Percentiles rank a stretch among this genome's conserved stretches.
Conservation (phyloP, 2,888 invertebrate genomes). For the Synanthedon myopaeformis region DNA sequence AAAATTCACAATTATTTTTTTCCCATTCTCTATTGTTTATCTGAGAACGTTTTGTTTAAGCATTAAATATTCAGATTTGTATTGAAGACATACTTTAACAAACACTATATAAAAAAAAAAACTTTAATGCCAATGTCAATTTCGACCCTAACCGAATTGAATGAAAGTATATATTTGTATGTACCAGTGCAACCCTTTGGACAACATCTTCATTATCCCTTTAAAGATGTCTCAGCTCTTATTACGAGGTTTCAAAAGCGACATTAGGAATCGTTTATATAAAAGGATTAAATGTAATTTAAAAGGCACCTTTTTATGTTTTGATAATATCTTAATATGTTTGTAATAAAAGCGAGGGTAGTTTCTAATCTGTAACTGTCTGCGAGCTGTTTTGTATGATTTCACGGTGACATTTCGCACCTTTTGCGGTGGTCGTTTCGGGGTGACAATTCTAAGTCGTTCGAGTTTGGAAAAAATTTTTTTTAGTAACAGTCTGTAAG, state of each 20-base stretch:
- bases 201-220: constrained; percentile 2
- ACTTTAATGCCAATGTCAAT: no score
- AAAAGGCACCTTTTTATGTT: constrained; percentile 39
- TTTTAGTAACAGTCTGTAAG: no score
- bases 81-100: no score
- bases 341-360: constrained; percentile 55
- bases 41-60: no score
- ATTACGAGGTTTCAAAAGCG: background rate
- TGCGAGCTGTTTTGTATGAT: constrained; percentile 33
- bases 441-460: background rate
- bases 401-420: constrained; percentile 48
- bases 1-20: constrained; percentile 34
- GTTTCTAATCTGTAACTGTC: constrained; percentile 66
- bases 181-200: constrained; percentile 4
- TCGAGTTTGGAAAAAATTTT: background rate
- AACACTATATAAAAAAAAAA: no score
- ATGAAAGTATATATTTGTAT: background rate
- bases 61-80: no score
- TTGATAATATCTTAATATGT: constrained; percentile 65
- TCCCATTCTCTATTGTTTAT: background rate
- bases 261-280: background rate
- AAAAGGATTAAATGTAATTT: constrained; percentile 43
- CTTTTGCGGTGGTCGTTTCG: constrained; percentile 31
- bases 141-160: no score
- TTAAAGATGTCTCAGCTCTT: background rate